These are phyloP conservation scores for Tetramorium simillimum DNA, from an alignment of 1,140 invertebrate species.

Conservation along the genomic window DNA sequence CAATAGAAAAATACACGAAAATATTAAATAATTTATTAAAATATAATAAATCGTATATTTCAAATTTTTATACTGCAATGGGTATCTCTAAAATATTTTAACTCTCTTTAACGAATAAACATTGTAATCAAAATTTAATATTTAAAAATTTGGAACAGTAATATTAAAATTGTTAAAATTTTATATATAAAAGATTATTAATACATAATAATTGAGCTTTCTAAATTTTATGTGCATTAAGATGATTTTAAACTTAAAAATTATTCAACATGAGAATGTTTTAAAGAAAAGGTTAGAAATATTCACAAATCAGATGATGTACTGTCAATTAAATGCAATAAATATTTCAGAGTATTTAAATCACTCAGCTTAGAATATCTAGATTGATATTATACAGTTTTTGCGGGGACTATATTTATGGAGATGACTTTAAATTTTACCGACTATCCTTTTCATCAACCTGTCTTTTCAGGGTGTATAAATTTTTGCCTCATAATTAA, in stretches of 20 bases:
- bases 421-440: neutral
- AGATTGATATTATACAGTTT: neutral
- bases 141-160: neutral
- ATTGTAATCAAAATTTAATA: neutral
- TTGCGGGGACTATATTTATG: neutral
- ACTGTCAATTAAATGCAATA: neutral
- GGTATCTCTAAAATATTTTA: neutral
- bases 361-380: conserved; percentile 1
- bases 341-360: neutral
- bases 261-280: neutral
- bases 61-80: neutral
- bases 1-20: neutral
- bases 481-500: conserved; percentile 58
- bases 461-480: neutral
- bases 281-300: neutral
- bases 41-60: neutral
- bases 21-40: neutral
- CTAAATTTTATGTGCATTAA: neutral
- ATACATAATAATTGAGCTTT: neutral
- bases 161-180: conserved; percentile 18
- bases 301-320: neutral
- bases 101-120: neutral
- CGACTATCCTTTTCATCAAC: neutral
- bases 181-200: neutral
- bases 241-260: neutral